Percentiles rank a stretch among this genome's conserved stretches.
phyloP scores from a whole-genome alignment of 2,797 vertebrate species.

The Dromococcyx pavoninus region DNA sequence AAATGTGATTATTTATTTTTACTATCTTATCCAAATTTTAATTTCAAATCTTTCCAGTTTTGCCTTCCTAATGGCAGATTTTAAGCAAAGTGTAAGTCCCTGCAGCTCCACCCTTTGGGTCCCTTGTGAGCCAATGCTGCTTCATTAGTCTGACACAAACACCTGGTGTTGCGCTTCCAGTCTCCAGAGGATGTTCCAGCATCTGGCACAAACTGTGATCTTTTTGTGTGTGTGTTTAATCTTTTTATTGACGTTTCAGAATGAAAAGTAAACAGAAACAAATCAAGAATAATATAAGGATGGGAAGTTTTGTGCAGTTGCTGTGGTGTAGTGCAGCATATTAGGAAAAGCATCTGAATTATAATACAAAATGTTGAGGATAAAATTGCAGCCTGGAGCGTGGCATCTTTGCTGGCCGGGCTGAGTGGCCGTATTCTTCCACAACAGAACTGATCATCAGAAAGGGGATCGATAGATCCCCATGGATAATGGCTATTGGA shows the following conservation, averaged over 20 bases:
- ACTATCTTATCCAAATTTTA: neutral
- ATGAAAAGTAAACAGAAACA: slow-evolving; percentile 43
- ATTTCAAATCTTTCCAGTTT: neutral
- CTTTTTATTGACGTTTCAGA: slow-evolving; percentile 45
- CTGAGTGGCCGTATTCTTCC: neutral
- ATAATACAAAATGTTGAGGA: accelerated
- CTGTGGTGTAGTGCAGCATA: neutral
- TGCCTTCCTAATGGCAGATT: slow-evolving; percentile 15
- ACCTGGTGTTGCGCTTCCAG: slow-evolving; percentile 79
- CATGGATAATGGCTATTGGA: neutral
- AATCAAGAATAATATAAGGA: neutral
- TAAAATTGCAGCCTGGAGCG: accelerated
- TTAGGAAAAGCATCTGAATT: neutral
- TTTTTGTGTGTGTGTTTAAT: slow-evolving; percentile 47
- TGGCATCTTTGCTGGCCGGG: neutral
- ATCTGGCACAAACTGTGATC: slow-evolving; percentile 74
- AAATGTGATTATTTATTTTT: accelerated
- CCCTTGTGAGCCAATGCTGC: slow-evolving; percentile 48
- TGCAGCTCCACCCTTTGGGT: slow-evolving; percentile 36
- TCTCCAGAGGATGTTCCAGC: slow-evolving; percentile 70
- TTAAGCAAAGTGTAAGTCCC: slow-evolving; percentile 8
- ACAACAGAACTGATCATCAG: neutral
- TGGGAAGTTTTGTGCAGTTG: neutral
- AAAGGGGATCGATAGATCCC: neutral
- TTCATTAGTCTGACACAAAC: slow-evolving; percentile 82